Conservation (phyloP, 2,888 invertebrate species). For the Dendrolimus pini region DNA sequence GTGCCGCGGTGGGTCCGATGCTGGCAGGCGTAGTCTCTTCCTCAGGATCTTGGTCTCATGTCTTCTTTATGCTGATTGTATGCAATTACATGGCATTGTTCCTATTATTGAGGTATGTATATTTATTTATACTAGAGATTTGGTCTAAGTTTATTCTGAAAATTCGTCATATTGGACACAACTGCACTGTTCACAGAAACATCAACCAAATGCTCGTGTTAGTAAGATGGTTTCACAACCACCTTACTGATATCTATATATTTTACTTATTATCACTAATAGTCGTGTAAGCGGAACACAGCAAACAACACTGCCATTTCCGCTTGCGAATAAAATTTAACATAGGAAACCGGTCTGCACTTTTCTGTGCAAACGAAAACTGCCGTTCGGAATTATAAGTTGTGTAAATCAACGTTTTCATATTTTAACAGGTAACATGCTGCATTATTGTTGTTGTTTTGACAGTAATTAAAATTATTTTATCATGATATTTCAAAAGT, state of each 20-base stretch:
- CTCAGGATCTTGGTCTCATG: slow-evolving; percentile 84
- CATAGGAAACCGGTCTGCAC: too few relatives aligned
- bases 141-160: too few relatives aligned
- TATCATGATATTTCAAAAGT: background rate
- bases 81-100: slow-evolving; percentile 88
- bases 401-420: background rate
- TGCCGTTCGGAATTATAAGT: too few relatives aligned
- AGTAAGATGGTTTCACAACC: background rate
- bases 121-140: background rate
- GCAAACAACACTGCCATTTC: too few relatives aligned
- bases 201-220: too few relatives aligned
- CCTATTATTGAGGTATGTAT: slow-evolving; percentile 71
- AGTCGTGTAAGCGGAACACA: background rate
- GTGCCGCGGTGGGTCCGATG: slow-evolving; percentile 95
- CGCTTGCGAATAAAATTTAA: too few relatives aligned
- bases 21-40: slow-evolving; percentile 88
- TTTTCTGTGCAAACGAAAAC: too few relatives aligned
- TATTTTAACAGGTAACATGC: background rate
- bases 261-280: background rate
- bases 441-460: background rate
- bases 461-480: slow-evolving; percentile 1
- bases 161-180: too few relatives aligned
- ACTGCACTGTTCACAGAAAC: too few relatives aligned
- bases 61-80: slow-evolving; percentile 93
- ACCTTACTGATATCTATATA: too few relatives aligned